Conservation (phyloP, 2,888 invertebrate genomes). For the Apodemia duryi region DNA sequence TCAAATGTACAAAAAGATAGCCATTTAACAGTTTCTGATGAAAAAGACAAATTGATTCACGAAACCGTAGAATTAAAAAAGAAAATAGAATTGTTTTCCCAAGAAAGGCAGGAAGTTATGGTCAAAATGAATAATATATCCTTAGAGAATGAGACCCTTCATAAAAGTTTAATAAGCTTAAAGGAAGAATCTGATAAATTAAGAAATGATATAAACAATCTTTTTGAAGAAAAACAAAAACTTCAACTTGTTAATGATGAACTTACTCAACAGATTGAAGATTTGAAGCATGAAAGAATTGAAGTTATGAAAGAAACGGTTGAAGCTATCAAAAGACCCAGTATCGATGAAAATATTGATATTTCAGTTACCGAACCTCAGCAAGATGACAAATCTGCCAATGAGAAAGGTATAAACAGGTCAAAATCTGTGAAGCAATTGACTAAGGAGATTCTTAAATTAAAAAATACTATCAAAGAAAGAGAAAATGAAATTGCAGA, state of each 20-base stretch:
- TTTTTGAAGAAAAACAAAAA: slow-evolving; percentile 67
- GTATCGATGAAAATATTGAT: slow-evolving; percentile 52
- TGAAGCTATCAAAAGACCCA: slow-evolving; percentile 52
- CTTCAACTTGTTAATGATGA: slow-evolving; percentile 52
- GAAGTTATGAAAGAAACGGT: slow-evolving; percentile 67
- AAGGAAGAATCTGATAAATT: slow-evolving; percentile 71
- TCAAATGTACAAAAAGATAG: slow-evolving; percentile 37
- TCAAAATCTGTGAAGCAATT: slow-evolving; percentile 69
- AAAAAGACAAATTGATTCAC: slow-evolving; percentile 73
- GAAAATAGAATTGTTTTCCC: slow-evolving; percentile 84
- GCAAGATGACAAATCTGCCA: slow-evolving; percentile 57
- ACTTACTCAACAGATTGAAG: slow-evolving; percentile 62
- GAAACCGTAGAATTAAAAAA: slow-evolving; percentile 83
- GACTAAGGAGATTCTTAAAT: slow-evolving; percentile 73
- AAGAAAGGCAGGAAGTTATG: slow-evolving; percentile 84
- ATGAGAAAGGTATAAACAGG: slow-evolving; percentile 57
- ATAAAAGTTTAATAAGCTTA: slow-evolving; percentile 69
- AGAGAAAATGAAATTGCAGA: slow-evolving; percentile 74
- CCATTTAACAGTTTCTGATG: slow-evolving; percentile 34
- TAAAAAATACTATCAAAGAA: slow-evolving; percentile 72
- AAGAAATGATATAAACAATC: slow-evolving; percentile 57
- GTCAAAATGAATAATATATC: slow-evolving; percentile 83
- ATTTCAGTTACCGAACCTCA: slow-evolving; percentile 44
- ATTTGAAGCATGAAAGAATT: slow-evolving; percentile 60
- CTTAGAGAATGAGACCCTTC: slow-evolving; percentile 79